Percentiles rank a stretch among this genome's conserved stretches.
Conservation (phyloP, 2,113 vertebrate genomes). For the Aspidoscelis tigris region DNA sequence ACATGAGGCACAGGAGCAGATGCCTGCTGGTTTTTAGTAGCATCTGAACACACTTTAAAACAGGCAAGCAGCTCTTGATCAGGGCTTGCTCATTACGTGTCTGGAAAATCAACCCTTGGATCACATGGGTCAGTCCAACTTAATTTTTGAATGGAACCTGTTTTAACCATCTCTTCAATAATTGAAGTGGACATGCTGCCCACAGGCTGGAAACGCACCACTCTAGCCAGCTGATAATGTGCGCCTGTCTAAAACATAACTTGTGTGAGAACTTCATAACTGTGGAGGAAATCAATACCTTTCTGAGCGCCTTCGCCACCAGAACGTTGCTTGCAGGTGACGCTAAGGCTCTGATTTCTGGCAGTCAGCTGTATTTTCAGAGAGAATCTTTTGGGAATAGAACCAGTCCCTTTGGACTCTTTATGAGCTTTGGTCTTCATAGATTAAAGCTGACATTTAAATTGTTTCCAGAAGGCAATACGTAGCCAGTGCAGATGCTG, state of each 20-base stretch:
- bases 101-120: background rate
- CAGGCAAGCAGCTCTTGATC: background rate
- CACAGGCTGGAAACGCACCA: background rate
- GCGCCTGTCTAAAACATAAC: background rate
- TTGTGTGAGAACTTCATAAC: background rate
- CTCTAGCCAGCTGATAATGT: background rate
- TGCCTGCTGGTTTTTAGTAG: too few species aligned
- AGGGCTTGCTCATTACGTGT: background rate
- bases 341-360: background rate
- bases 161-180: background rate
- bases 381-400: background rate
- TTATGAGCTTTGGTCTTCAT: background rate
- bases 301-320: background rate
- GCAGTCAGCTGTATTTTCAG: background rate
- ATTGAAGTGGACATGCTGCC: background rate
- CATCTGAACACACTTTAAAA: too few species aligned
- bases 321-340: background rate
- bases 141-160: background rate
- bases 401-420: background rate
- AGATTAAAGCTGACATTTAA: slow-evolving; percentile 8
- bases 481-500: background rate
- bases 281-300: background rate
- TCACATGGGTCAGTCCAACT: background rate
- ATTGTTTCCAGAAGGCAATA: slow-evolving; percentile 8
- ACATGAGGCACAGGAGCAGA: too few species aligned